These are phyloP conservation scores for Cinclus mexicanus DNA, from an alignment of 2,113 vertebrate species.

Conservation along the genomic window DNA sequence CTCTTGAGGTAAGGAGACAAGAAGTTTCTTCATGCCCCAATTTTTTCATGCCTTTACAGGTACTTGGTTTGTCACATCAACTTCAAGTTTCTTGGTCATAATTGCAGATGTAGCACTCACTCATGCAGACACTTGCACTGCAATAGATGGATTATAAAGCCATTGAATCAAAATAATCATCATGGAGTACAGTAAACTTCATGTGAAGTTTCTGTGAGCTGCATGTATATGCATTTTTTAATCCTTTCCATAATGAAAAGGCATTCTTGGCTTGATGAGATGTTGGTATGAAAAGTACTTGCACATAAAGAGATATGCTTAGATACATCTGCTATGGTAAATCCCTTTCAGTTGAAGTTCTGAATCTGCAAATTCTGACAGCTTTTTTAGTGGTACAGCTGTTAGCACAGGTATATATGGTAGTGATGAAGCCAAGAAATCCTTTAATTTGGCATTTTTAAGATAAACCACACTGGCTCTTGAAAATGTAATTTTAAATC, in stretches of 20 bases:
- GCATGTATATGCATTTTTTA: conserved; percentile 35
- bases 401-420: conserved; percentile 35
- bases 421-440: conserved; percentile 23
- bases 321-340: conserved; percentile 19
- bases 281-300: neutral
- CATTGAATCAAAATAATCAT: conserved; percentile 6
- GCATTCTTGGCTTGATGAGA: conserved; percentile 26
- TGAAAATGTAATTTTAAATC: neutral
- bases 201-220: neutral
- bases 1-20: neutral
- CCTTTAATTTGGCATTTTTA: conserved; percentile 41
- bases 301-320: conserved; percentile 24
- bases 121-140: neutral
- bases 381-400: conserved; percentile 46
- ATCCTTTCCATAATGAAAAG: conserved; percentile 34
- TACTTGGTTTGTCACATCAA: conserved; percentile 11
- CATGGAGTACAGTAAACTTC: neutral
- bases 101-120: neutral
- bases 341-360: conserved; percentile 58
- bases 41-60: neutral
- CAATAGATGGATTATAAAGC: conserved; percentile 25
- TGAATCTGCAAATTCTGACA: conserved; percentile 64
- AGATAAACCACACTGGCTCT: conserved; percentile 15
- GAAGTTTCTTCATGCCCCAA: neutral
- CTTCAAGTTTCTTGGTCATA: neutral